Evolutionary conservation across 2,888 invertebrate species (phyloP).

Genomic region (Bellardia bayeri): DNA sequence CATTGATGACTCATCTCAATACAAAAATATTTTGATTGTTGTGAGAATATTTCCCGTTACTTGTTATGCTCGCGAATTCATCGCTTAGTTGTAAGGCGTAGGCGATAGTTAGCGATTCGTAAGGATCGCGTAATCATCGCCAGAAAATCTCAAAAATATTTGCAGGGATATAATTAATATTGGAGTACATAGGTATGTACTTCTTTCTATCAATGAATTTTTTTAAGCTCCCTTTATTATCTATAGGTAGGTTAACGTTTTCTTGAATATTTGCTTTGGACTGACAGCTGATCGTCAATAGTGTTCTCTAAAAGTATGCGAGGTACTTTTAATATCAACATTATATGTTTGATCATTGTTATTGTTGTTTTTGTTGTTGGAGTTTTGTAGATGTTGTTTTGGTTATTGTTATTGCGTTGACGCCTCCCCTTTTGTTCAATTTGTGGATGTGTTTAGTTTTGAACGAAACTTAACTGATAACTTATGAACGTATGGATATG

Average conservation of each 20-base stretch:
- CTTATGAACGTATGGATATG: conserved; percentile 30
- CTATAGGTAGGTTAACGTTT: too few relatives aligned
- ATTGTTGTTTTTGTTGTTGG: conserved; percentile 57
- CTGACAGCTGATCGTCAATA: conserved; percentile 27
- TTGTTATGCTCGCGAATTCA: too few relatives aligned
- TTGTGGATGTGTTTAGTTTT: conserved; percentile 64
- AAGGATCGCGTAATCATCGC: too few relatives aligned
- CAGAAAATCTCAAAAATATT: too few relatives aligned
- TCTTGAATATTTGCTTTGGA: neutral
- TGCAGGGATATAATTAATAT: too few relatives aligned
- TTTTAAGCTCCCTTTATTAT: neutral
- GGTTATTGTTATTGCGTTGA: conserved; percentile 75
- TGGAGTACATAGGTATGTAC: too few relatives aligned
- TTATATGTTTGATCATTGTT: conserved; percentile 51
- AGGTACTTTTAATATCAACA: conserved; percentile 18
- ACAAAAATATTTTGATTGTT: too few relatives aligned
- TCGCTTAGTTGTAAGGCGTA: too few relatives aligned
- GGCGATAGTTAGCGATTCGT: too few relatives aligned
- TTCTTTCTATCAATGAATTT: too few relatives aligned
- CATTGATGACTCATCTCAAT: too few relatives aligned
- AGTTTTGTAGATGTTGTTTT: conserved; percentile 68
- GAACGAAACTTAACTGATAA: conserved; percentile 60
- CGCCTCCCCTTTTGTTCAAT: conserved; percentile 80
- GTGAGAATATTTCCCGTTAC: too few relatives aligned
- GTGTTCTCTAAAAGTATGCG: conserved; percentile 19